Evolutionary conservation across 2,888 invertebrate genomes (phyloP).

Genomic region (Coecobrya sp.): DNA sequence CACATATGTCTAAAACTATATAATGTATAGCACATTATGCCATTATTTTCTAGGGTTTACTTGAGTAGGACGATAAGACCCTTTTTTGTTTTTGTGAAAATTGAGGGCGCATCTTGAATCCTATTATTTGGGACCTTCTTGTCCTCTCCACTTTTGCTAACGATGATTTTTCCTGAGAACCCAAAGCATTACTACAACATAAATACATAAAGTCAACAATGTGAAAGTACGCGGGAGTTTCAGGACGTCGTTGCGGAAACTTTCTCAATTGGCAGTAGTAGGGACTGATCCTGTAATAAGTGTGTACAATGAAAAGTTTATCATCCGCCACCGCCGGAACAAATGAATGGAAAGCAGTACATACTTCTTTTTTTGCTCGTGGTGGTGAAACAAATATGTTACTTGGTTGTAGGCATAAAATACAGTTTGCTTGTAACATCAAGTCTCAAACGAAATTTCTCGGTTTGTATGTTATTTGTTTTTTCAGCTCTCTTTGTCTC

Average conservation of each 20-base stretch:
- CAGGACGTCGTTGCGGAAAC: background rate
- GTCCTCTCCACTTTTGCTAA: slow-evolving; percentile 13
- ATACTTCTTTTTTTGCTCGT: background rate
- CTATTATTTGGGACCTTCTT: background rate
- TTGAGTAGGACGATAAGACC: background rate
- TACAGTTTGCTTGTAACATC: background rate
- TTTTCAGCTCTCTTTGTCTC: background rate
- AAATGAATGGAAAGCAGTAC: slow-evolving; percentile 6
- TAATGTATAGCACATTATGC: slow-evolving; percentile 4
- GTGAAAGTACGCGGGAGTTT: background rate
- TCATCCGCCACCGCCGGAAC: slow-evolving; percentile 7
- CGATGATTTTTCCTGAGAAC: slow-evolving; percentile 23
- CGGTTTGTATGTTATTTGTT: background rate
- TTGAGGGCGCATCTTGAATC: background rate
- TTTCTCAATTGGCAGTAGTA: slow-evolving; percentile 31
- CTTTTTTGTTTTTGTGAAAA: background rate
- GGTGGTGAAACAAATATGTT: background rate
- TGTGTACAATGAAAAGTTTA: slow-evolving; percentile 32
- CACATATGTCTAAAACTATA: background rate
- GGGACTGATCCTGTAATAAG: slow-evolving; percentile 9
- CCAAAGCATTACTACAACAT: background rate
- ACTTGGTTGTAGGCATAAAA: slow-evolving; percentile 18
- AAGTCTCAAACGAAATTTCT: background rate
- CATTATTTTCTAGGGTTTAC: background rate
- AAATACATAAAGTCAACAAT: slow-evolving; percentile 26